Conservation (phyloP, 2,797 vertebrate species). For the Aldrovandia affinis region DNA sequence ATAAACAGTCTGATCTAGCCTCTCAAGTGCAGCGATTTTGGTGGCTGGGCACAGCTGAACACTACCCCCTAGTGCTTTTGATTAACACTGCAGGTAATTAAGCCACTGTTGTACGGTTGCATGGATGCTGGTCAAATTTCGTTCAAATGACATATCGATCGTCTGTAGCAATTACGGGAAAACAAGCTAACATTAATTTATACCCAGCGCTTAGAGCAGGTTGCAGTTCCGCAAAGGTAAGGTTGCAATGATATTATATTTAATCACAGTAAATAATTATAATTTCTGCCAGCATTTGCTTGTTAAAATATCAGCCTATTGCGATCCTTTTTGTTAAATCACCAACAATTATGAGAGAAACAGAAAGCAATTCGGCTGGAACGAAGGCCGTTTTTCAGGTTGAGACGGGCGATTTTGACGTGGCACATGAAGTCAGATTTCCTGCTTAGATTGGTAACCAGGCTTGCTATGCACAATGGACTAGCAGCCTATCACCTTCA, state of each 20-base stretch:
- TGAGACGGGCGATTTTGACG: neutral
- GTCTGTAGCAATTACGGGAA: slow-evolving; percentile 85
- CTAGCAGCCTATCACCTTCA: too few relatives aligned
- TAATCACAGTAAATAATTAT: slow-evolving; percentile 97
- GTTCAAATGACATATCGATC: slow-evolving; percentile 99
- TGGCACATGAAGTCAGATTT: neutral
- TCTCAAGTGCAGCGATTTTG: slow-evolving; percentile 59
- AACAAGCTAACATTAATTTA: slow-evolving; percentile 99
- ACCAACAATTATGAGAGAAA: slow-evolving; percentile 65
- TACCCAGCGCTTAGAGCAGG: slow-evolving; percentile 87
- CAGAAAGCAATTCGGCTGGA: neutral
- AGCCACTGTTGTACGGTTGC: slow-evolving; percentile 99
- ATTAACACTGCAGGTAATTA: slow-evolving; percentile 98
- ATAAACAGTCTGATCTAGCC: slow-evolving; percentile 19
- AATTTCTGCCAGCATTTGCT: slow-evolving; percentile 81
- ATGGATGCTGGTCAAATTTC: slow-evolving; percentile 99
- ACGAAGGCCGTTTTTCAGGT: neutral
- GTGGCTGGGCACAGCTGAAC: slow-evolving; percentile 85
- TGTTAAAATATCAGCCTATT: slow-evolving; percentile 72
- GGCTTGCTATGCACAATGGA: too few relatives aligned
- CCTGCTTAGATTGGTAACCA: too few relatives aligned
- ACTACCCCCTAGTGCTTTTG: slow-evolving; percentile 81
- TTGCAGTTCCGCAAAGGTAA: slow-evolving; percentile 86
- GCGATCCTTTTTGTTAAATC: slow-evolving; percentile 71
- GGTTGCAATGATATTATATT: slow-evolving; percentile 84